Percentiles rank a stretch among this genome's conserved stretches.
Conservation (phyloP, 2,888 invertebrate genomes). For the Drosophila buzzatii region DNA sequence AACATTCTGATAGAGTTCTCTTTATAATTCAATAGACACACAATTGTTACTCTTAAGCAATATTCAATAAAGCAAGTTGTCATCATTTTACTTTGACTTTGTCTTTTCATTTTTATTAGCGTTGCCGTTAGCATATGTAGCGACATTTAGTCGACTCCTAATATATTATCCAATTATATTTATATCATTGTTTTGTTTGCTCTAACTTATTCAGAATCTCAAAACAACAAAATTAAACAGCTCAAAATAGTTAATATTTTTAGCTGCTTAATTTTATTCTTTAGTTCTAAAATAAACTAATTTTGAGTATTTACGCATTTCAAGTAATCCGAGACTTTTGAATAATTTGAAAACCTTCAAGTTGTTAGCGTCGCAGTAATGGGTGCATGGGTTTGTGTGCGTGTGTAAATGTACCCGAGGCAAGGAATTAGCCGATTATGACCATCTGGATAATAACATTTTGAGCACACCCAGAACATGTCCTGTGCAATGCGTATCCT, state of each 20-base stretch:
- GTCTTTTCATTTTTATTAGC: no score
- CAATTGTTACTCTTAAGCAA: no score
- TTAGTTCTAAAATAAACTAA: background rate
- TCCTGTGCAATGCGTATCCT: constrained; percentile 14
- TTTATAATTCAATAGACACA: no score
- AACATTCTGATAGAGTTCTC: no score
- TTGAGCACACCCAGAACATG: constrained; percentile 37
- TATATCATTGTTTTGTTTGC: no score
- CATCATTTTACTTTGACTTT: no score
- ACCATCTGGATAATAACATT: constrained; percentile 53
- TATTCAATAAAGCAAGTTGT: no score
- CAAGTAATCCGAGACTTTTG: background rate
- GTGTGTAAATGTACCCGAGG: constrained; percentile 17
- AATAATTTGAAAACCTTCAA: constrained; percentile 8
- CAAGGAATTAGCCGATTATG: constrained; percentile 45
- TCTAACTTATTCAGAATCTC: no score
- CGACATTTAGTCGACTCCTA: no score
- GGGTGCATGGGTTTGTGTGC: background rate
- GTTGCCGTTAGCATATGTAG: no score
- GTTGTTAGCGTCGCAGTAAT: background rate
- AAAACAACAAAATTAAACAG: background rate
- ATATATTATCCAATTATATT: no score
- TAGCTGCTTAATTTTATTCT: background rate
- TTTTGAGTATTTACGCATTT: background rate
- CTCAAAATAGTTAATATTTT: background rate